Percentiles rank a stretch among this genome's conserved stretches.
Evolutionary conservation across 2,888 invertebrate species (phyloP).

Genomic region (Agapostemon virescens): DNA sequence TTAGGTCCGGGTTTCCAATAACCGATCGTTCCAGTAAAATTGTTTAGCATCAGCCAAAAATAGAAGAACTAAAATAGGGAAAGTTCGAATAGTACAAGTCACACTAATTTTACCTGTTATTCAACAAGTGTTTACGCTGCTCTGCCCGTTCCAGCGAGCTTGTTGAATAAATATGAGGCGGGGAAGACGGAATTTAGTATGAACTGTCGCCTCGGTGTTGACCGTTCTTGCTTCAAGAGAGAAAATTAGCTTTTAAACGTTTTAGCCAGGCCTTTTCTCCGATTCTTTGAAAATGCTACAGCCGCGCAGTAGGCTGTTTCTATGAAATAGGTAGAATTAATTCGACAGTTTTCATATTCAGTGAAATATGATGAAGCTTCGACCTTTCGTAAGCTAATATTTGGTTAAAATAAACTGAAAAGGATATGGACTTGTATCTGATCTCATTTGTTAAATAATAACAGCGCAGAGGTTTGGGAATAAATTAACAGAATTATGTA

Average conservation of each 20-base stretch:
- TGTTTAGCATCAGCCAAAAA: neutral
- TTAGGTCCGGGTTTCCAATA: neutral
- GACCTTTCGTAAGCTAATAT: too few species aligned
- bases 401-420: too few species aligned
- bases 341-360: too few species aligned
- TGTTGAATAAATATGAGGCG: conserved; percentile 51
- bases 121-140: conserved; percentile 56
- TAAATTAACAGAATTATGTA: too few species aligned
- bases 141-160: conserved; percentile 35
- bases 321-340: too few species aligned
- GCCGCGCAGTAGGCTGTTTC: neutral
- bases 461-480: too few species aligned
- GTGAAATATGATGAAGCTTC: too few species aligned
- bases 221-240: neutral
- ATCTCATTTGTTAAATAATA: too few species aligned
- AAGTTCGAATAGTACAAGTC: neutral
- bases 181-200: neutral
- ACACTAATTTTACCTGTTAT: conserved; percentile 29
- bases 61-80: neutral
- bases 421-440: too few species aligned
- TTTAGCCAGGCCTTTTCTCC: neutral
- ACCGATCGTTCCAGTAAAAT: neutral
- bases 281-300: neutral
- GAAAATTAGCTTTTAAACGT: neutral
- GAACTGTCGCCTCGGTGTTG: neutral